Base-by-base conservation (phyloP, 2,113 vertebrate species). In the Marcusenius ussheri region DNA sequence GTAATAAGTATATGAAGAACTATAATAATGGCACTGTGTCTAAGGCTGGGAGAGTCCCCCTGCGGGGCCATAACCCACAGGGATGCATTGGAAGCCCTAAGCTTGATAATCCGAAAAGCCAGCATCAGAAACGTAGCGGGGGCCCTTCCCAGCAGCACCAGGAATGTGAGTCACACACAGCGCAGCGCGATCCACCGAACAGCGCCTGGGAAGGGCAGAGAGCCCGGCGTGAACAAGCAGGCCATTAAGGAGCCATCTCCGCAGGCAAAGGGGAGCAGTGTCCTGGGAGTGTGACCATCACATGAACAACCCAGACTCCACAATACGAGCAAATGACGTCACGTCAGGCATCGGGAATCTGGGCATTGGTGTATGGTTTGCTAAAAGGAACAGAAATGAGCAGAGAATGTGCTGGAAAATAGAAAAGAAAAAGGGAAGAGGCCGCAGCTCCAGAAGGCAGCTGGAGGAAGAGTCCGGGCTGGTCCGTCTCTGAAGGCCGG, bases 191-290 rank as follows among this genome's bases (percentile, higher is more conserved):
- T 2, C 15, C 15, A 39, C 1, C 74, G 1, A 19, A 7, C 74
- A 42, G 74, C 31, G 74, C 35, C 74, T 80, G 35, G 3, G 35
- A 80, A 80, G 27, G 35, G 35, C 70, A 77, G 35, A 35, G 13
- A 77, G 27, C 35, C 31, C 27, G 9, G 62, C 27, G 2, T 19
- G 31, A 42, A 80, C 31, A 80, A 80, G 74, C 74, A 42, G 31
- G 6, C 39, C 45, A 11, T 46, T 84, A 94, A 47, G 90, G 0
- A 39, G 83, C 87, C 84, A 89, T 90, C 49, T n/a, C 95, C 93
- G 89, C 80, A 89, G 94, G 95, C 94, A 93, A 93, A 92, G 9
- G 62, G 9, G 24, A 89, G 90, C 92, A 93, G 95, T 94, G 94
- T 95, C 94, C 66, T 15, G 85, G 0, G 3, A 77, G 88, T 58